phyloP scores from a whole-genome alignment of 1,140 invertebrate species.

The Brachystomella parvula region DNA sequence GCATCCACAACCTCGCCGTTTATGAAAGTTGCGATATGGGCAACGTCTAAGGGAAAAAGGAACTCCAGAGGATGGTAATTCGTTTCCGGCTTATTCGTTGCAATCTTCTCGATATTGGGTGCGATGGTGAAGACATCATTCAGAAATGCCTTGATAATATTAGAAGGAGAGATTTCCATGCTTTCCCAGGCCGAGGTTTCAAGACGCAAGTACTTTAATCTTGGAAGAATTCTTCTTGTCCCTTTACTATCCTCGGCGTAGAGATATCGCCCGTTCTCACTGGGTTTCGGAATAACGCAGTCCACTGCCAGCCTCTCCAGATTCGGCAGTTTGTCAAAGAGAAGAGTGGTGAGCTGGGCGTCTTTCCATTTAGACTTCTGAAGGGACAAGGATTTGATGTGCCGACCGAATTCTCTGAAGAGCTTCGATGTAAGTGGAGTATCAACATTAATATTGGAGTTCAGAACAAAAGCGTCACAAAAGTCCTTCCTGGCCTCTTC shows the following conservation, averaged over 20 bases:
- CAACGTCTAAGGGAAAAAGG: slow-evolving; percentile 9
- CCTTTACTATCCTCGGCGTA: not conserved
- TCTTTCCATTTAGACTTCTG: slow-evolving; percentile 12
- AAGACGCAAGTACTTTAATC: not conserved
- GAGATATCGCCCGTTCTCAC: not conserved
- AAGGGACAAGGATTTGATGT: not conserved
- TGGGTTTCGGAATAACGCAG: not conserved
- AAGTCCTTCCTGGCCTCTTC: not conserved
- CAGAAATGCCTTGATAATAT: slow-evolving; percentile 1
- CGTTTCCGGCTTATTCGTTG: not conserved
- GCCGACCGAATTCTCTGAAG: not conserved
- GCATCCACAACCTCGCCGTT: slow-evolving; percentile 14
- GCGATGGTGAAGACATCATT: not conserved
- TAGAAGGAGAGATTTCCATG: not conserved
- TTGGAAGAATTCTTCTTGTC: not conserved
- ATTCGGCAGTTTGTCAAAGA: slow-evolving; percentile 8
- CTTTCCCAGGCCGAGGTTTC: not conserved
- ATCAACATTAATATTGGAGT: not conserved
- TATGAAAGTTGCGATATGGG: slow-evolving; percentile 5
- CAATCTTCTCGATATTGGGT: not conserved
- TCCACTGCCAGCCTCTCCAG: slow-evolving; percentile 1
- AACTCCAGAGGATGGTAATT: slow-evolving; percentile 13
- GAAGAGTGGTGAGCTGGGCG: not conserved
- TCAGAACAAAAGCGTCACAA: slow-evolving; percentile 5
- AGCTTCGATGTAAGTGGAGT: not conserved